phyloP scores from a whole-genome alignment of 2,888 invertebrate genomes.

The Scaptomyza tumidula region DNA sequence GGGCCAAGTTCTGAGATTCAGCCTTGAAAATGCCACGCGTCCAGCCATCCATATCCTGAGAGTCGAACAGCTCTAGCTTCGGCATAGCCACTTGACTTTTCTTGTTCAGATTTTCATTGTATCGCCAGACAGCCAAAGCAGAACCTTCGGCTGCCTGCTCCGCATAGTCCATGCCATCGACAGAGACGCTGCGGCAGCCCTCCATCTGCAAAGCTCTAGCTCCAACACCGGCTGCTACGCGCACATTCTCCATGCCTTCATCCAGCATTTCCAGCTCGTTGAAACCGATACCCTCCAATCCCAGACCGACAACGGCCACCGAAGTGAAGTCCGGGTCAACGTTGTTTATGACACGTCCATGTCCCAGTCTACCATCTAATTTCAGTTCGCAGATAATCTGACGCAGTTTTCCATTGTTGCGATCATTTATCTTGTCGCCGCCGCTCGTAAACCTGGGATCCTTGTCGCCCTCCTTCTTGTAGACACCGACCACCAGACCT shows the following conservation, averaged over 20 bases:
- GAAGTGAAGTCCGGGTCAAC: conserved; percentile 86
- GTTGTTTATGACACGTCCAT: conserved; percentile 86
- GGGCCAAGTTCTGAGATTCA: conserved; percentile 90
- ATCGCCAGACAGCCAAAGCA: conserved; percentile 86
- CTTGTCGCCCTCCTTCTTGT: conserved; percentile 84
- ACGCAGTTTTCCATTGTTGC: conserved; percentile 84
- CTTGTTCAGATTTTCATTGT: conserved; percentile 86
- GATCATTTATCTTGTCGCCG: conserved; percentile 85
- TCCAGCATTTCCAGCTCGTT: conserved; percentile 89
- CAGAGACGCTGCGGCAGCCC: conserved; percentile 85
- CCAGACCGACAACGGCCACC: conserved; percentile 89
- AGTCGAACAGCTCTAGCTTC: conserved; percentile 85
- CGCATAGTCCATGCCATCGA: conserved; percentile 88
- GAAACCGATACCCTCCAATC: conserved; percentile 86
- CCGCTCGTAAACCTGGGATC: conserved; percentile 85
- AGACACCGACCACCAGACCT: conserved; percentile 85
- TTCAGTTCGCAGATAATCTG: conserved; percentile 84
- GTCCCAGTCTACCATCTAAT: conserved; percentile 77
- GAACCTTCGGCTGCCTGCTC: conserved; percentile 89
- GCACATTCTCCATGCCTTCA: conserved; percentile 88
- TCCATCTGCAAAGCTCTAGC: conserved; percentile 84
- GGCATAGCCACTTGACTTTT: conserved; percentile 84
- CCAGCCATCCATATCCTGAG: conserved; percentile 86
- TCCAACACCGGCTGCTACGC: conserved; percentile 88
- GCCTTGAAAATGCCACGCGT: conserved; percentile 88